phyloP scores from a whole-genome alignment of 2,888 invertebrate species.

The Luperina testacea region DNA sequence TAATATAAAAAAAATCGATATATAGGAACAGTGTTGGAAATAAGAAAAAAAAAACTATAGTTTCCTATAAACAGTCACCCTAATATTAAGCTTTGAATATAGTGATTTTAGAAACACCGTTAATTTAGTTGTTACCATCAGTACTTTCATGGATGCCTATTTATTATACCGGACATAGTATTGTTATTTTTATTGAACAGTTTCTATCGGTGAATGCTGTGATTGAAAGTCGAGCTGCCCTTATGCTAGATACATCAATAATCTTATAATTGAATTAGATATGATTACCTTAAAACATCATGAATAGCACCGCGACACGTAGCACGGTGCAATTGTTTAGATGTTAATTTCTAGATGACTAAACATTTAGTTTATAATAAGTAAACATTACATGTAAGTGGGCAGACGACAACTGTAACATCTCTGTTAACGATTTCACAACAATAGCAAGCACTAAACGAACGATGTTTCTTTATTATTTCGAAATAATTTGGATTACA shows the following conservation, averaged over 20 bases:
- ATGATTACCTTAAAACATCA: slow-evolving; percentile 48
- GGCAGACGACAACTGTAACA: slow-evolving; percentile 22
- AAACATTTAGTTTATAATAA: slow-evolving; percentile 39
- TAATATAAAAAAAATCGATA: slow-evolving; percentile 67
- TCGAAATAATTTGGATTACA: slow-evolving; percentile 65
- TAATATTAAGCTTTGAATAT: slow-evolving; percentile 68
- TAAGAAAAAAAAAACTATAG: slow-evolving; percentile 58
- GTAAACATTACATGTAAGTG: slow-evolving; percentile 42
- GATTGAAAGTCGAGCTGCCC: slow-evolving; percentile 36
- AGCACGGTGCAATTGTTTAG: background rate
- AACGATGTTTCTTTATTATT: slow-evolving; percentile 44
- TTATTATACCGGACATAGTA: background rate
- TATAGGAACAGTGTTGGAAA: slow-evolving; percentile 73
- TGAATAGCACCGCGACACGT: slow-evolving; percentile 8
- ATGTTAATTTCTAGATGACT: slow-evolving; percentile 41
- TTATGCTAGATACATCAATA: slow-evolving; percentile 47
- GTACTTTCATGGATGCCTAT: background rate
- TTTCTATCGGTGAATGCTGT: slow-evolving; percentile 1
- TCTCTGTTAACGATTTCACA: background rate
- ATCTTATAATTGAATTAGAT: slow-evolving; percentile 55
- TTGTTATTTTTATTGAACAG: background rate
- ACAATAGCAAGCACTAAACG: slow-evolving; percentile 43
- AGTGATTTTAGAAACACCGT: slow-evolving; percentile 55
- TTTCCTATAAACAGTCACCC: slow-evolving; percentile 68
- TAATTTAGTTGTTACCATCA: slow-evolving; percentile 42